phyloP scores from a whole-genome alignment of 2,888 invertebrate species.

The Amaurobius ferox region DNA sequence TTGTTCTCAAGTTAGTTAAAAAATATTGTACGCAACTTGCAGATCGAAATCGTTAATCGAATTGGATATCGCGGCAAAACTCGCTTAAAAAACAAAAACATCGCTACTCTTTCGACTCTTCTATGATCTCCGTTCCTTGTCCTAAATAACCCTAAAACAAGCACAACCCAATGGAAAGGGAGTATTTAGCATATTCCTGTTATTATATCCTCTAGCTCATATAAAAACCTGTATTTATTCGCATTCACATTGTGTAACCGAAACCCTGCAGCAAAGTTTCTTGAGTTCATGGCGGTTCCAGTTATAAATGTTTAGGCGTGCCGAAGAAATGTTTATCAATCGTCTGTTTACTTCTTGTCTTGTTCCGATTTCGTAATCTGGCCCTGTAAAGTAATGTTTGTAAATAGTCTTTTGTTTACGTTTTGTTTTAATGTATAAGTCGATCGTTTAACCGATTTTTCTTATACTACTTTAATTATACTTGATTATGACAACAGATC shows the following conservation, averaged over 20 bases:
- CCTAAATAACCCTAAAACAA: neutral
- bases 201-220: neutral
- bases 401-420: conserved; percentile 50
- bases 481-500: no score
- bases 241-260: conserved; percentile 27
- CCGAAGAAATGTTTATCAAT: conserved; percentile 6
- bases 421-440: no score
- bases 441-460: no score
- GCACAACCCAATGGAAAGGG: neutral
- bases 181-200: neutral
- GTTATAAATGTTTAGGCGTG: conserved; percentile 52
- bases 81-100: no score
- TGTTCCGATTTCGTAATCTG: conserved; percentile 10
- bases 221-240: conserved; percentile 1
- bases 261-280: conserved; percentile 33
- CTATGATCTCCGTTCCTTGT: neutral
- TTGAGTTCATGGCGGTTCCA: conserved; percentile 38
- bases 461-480: no score
- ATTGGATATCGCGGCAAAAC: no score
- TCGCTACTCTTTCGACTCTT: no score
- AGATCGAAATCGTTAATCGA: no score
- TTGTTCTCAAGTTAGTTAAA: no score
- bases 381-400: conserved; percentile 40
- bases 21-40: no score
- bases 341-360: conserved; percentile 45